phyloP scores from a whole-genome alignment of 2,888 invertebrate species.

The Tenthredo livida region DNA sequence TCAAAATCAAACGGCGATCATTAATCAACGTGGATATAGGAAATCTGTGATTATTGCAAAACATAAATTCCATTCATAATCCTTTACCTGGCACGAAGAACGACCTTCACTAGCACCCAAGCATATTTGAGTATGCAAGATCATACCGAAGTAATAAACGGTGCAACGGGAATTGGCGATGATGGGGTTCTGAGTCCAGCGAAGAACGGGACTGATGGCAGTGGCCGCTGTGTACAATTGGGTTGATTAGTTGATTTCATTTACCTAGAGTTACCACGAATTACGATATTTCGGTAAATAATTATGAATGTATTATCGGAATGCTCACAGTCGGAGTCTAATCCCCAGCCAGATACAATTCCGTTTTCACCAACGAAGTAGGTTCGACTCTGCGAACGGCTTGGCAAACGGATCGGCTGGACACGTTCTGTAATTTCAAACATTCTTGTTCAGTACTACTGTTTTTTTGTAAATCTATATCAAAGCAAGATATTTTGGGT shows the following conservation, averaged over 20 bases:
- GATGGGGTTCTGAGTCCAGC: slow-evolving; percentile 68
- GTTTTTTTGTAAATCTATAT: neutral
- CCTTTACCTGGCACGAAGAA: neutral
- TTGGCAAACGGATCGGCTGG: slow-evolving; percentile 75
- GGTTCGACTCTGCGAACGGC: slow-evolving; percentile 70
- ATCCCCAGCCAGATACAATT: slow-evolving; percentile 79
- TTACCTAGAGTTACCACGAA: neutral
- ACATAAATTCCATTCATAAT: neutral
- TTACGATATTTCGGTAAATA: neutral
- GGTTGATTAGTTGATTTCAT: neutral
- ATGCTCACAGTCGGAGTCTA: slow-evolving; percentile 69
- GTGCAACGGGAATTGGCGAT: neutral
- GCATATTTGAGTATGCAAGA: neutral
- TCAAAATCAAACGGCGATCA: neutral
- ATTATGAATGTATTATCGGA: neutral
- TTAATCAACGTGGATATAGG: neutral
- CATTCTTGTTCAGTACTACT: neutral
- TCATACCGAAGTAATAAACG: neutral
- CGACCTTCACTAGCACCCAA: neutral
- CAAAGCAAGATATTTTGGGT: neutral
- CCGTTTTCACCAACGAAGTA: slow-evolving; percentile 74
- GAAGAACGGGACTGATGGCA: slow-evolving; percentile 70
- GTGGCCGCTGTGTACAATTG: neutral
- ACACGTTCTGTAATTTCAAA: slow-evolving; percentile 72
- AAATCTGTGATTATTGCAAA: neutral